Evolutionary conservation across 2,113 vertebrate genomes (phyloP).

Genomic region (Protomyctophum bolini): DNA sequence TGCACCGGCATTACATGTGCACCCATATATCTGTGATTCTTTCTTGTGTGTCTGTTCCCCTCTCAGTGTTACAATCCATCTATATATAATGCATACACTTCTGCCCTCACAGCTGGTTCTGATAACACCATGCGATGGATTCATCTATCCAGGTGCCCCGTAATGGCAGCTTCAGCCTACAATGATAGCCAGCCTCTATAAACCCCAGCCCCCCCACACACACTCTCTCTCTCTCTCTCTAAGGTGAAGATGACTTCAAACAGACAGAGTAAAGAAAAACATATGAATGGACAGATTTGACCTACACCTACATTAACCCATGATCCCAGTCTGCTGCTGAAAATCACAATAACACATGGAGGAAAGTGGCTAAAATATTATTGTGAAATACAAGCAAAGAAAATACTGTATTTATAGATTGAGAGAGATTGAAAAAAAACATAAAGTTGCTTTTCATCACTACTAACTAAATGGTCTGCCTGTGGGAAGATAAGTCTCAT

Average conservation of each 20-base stretch:
- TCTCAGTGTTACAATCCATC: conserved; percentile 81
- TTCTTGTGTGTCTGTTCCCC: conserved; percentile 74
- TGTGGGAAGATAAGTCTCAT: too few relatives aligned
- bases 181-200: conserved; percentile 81
- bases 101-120: conserved; percentile 88
- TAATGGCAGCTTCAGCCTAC: conserved; percentile 78
- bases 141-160: conserved; percentile 87
- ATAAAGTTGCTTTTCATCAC: neutral
- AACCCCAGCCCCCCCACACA: conserved; percentile 71
- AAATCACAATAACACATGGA: neutral
- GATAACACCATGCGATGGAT: conserved; percentile 89
- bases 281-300: conserved; percentile 66
- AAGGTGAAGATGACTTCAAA: conserved; percentile 76
- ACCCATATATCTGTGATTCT: conserved; percentile 10
- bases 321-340: conserved; percentile 56
- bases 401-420: too few relatives aligned
- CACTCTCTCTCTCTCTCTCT: conserved; percentile 31
- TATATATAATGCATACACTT: conserved; percentile 85
- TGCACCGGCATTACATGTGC: neutral
- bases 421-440: neutral
- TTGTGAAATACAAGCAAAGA: too few relatives aligned
- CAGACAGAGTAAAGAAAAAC: conserved; percentile 42
- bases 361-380: too few relatives aligned
- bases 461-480: too few relatives aligned
- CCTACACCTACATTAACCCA: conserved; percentile 52